Conservation (phyloP, 2,113 vertebrate genomes). For the Anoura caudifer region DNA sequence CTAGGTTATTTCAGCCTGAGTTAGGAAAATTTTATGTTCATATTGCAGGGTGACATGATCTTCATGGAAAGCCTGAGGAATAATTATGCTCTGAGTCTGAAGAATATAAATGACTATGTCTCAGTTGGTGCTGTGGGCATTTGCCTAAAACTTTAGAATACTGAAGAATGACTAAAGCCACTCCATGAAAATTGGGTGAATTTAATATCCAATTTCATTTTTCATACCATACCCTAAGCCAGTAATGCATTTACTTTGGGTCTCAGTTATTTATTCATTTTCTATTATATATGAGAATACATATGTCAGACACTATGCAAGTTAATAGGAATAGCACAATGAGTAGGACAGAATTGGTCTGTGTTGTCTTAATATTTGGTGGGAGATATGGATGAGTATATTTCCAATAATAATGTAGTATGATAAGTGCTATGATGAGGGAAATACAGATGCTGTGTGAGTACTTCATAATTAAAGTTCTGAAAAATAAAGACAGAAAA, state of each 20-base stretch:
- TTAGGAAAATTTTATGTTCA: not conserved
- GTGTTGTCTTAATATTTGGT: not conserved
- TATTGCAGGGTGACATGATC: not conserved
- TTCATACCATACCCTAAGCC: not conserved
- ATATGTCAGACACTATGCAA: not conserved
- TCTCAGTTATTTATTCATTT: not conserved
- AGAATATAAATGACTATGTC: not conserved
- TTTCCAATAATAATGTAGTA: not conserved
- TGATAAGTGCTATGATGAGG: not conserved
- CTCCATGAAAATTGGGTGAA: not conserved
- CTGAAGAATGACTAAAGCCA: not conserved
- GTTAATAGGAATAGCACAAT: not conserved
- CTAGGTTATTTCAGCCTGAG: not conserved
- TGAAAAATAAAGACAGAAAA: not conserved
- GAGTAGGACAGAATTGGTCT: not conserved
- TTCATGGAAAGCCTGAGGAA: not conserved
- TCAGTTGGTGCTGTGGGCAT: not conserved
- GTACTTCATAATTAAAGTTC: not conserved
- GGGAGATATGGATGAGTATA: not conserved
- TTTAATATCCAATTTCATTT: not conserved
- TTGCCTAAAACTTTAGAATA: not conserved
- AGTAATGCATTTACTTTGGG: not conserved
- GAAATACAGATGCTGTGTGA: not conserved
- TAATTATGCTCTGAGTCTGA: not conserved
- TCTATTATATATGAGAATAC: not conserved